A percentile compares a stretch with the other conserved stretches of the same genome.
phyloP scores from a whole-genome alignment of 2,113 vertebrate species.

The Tretioscincus oriximinensis region DNA sequence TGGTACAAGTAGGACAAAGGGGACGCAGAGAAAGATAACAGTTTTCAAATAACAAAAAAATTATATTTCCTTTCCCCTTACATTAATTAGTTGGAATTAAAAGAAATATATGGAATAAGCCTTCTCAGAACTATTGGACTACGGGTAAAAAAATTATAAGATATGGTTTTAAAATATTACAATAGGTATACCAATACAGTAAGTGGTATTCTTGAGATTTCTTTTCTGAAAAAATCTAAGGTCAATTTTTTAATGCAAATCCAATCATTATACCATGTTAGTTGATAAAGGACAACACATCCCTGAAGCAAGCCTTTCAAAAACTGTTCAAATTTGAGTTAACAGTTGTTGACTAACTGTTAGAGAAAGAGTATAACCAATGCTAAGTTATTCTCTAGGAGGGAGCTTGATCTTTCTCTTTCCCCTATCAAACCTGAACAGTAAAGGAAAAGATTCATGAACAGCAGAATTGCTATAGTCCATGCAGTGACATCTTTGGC shows the following conservation, averaged over 20 bases:
- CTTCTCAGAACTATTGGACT: not conserved
- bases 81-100: not conserved
- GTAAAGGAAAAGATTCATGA: no score
- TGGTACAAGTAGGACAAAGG: constrained; percentile 39
- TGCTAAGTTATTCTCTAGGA: not conserved
- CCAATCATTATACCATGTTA: no score
- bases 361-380: no score
- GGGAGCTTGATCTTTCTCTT: not conserved
- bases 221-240: not conserved
- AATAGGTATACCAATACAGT: not conserved
- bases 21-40: not conserved
- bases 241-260: not conserved
- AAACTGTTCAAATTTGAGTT: no score
- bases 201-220: not conserved
- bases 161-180: not conserved
- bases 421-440: no score
- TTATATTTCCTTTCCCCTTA: not conserved
- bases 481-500: no score
- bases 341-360: no score
- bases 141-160: not conserved
- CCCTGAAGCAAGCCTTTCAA: not conserved
- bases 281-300: not conserved
- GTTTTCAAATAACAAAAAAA: not conserved
- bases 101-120: not conserved
- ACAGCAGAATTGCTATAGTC: no score